These are phyloP conservation scores for Siphlonurus alternatus DNA, from an alignment of 2,888 invertebrate genomes.

Conservation along the genomic window DNA sequence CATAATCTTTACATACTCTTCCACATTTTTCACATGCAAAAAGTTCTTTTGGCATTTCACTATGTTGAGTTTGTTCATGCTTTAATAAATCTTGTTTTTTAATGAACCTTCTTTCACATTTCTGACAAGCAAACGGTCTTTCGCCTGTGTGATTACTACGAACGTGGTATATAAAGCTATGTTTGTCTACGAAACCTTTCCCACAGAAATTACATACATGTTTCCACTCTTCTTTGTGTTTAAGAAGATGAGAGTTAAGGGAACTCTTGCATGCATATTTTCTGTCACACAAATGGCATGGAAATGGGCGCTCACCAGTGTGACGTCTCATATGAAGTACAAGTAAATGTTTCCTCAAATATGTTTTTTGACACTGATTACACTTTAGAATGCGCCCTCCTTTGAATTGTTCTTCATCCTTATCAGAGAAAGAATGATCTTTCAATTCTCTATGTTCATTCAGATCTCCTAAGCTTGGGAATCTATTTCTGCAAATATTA, in stretches of 20 bases:
- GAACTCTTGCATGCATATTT: neutral
- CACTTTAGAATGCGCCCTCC: neutral
- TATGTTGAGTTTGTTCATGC: neutral
- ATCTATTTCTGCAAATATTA: neutral
- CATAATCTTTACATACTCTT: neutral
- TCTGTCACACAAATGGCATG: constrained; percentile 4
- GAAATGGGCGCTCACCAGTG: constrained; percentile 1
- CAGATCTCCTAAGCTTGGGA: neutral
- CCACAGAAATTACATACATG: neutral
- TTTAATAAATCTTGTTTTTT: neutral
- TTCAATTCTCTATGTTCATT: neutral
- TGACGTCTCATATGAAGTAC: neutral
- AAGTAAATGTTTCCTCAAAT: neutral
- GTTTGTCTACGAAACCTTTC: neutral
- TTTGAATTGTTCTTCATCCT: neutral
- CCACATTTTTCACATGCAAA: neutral
- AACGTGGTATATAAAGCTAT: neutral
- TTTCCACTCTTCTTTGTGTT: neutral
- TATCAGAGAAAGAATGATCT: neutral
- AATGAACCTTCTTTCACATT: neutral
- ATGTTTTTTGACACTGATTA: constrained; percentile 8
- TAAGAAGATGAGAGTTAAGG: neutral
- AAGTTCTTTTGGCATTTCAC: neutral
- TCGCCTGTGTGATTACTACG: constrained; percentile 1
- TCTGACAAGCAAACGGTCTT: neutral